Percentiles rank a stretch among this genome's conserved stretches.
phyloP scores from a whole-genome alignment of 2,797 vertebrate genomes.

The Brachymystax lenok region DNA sequence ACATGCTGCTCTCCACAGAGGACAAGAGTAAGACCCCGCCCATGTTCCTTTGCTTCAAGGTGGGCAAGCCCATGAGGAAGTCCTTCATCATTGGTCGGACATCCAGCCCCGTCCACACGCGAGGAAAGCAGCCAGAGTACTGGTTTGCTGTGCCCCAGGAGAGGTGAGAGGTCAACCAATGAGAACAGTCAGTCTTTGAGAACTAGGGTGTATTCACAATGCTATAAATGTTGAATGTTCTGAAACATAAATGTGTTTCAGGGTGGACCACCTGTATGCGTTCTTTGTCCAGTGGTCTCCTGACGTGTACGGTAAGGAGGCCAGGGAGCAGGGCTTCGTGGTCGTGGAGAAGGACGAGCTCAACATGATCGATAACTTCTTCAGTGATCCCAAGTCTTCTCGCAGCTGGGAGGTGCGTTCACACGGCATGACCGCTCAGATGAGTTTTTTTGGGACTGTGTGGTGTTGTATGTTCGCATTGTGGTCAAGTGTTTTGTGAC shows the following conservation, averaged over 20 bases:
- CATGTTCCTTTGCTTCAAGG: constrained; percentile 98
- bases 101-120: constrained; percentile 79
- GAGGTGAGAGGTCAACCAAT: constrained; percentile 73
- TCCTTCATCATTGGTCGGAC: constrained; percentile 85
- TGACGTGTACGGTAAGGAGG: constrained; percentile 95
- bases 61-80: constrained; percentile 97
- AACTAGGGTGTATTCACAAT: not conserved
- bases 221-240: not conserved
- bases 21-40: constrained; percentile 96
- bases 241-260: constrained; percentile 54
- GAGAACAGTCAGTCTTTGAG: not conserved
- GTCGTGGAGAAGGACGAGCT: constrained; percentile 97
- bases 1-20: constrained; percentile 92
- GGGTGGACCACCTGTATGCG: constrained; percentile 93
- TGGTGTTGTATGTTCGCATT: not conserved
- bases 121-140: constrained; percentile 90
- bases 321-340: constrained; percentile 95
- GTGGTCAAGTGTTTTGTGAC: not conserved
- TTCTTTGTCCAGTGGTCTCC: constrained; percentile 99
- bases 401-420: constrained; percentile 95
- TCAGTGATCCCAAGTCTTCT: constrained; percentile 86
- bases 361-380: constrained; percentile 98
- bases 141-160: constrained; percentile 99
- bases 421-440: not conserved
- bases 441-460: not conserved